phyloP scores from a whole-genome alignment of 2,888 invertebrate genomes.

The Drosophila barbarae region DNA sequence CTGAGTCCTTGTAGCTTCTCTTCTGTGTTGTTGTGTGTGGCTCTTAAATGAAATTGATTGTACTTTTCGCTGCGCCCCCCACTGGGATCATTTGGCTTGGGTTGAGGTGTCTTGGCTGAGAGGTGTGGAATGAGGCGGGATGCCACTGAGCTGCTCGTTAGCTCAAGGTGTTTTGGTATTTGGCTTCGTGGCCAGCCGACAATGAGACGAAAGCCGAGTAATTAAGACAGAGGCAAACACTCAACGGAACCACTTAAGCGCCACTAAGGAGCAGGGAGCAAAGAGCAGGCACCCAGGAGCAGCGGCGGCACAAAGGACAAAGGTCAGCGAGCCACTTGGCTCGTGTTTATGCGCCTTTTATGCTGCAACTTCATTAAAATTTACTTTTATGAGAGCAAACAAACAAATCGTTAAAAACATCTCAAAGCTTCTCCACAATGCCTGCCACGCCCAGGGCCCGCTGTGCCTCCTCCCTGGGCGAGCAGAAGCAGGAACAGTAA shows the following conservation, averaged over 20 bases:
- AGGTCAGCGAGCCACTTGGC: conserved; percentile 40
- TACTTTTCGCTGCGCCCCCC: conserved; percentile 39
- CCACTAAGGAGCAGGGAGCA: conserved; percentile 7
- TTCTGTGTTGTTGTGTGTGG: conserved; percentile 6
- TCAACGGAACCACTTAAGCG: conserved; percentile 22
- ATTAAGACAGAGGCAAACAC: conserved; percentile 47
- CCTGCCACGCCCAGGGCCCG: conserved; percentile 29
- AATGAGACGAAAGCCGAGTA: conserved; percentile 42
- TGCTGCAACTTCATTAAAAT: conserved; percentile 69
- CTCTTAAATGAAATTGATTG: conserved; percentile 51
- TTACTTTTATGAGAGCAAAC: conserved; percentile 52
- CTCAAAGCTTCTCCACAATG: conserved; percentile 38
- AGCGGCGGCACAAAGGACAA: conserved; percentile 25
- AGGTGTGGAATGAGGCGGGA: conserved; percentile 3
- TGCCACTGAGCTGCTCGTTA: conserved; percentile 36
- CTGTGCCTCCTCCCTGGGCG: not conserved
- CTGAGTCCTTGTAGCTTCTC: conserved; percentile 12
- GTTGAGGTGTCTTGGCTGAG: not conserved
- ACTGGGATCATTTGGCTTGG: not conserved
- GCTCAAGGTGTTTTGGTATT: conserved; percentile 51
- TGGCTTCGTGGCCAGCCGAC: conserved; percentile 39
- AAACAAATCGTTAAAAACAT: conserved; percentile 53
- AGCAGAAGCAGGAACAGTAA: conserved; percentile 8
- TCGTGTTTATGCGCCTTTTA: conserved; percentile 55
- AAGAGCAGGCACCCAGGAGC: not conserved